Percentiles rank a stretch among this genome's conserved stretches.
Evolutionary conservation across 2,113 vertebrate species (phyloP).

Genomic region (Cebidichthys violaceus): DNA sequence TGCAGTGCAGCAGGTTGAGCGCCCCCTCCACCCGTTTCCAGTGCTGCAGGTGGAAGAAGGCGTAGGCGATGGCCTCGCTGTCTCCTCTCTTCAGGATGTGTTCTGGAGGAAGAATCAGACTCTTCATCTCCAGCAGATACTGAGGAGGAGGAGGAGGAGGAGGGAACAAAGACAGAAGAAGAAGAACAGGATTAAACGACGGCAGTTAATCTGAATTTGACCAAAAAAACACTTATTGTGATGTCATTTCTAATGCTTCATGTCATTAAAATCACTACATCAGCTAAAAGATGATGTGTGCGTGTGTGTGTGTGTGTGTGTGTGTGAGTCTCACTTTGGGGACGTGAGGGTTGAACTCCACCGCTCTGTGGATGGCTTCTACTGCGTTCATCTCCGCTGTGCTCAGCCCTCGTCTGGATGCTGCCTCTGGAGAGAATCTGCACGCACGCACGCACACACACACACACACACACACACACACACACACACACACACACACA

Average conservation of each 20-base stretch:
- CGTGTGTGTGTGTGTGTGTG: background rate
- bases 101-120: slow-evolving; percentile 97
- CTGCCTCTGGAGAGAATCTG: slow-evolving; percentile 98
- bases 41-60: slow-evolving; percentile 99
- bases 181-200: background rate
- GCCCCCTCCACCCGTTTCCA: slow-evolving; percentile 99
- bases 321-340: slow-evolving; percentile 90
- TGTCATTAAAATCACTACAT: no score
- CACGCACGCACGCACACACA: background rate
- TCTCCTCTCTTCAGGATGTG: slow-evolving; percentile 99
- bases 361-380: slow-evolving; percentile 99
- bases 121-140: slow-evolving; percentile 99
- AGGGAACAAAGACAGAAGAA: slow-evolving; percentile 20
- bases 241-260: no score
- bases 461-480: slow-evolving; percentile 23
- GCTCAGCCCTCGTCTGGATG: slow-evolving; percentile 95
- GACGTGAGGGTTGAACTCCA: slow-evolving; percentile 99
- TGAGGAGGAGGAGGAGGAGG: slow-evolving; percentile 75
- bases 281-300: no score
- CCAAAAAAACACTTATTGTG: no score
- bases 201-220: no score
- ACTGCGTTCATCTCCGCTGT: slow-evolving; percentile 99
- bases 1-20: slow-evolving; percentile 98
- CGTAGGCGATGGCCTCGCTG: slow-evolving; percentile 98
- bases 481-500: slow-evolving; percentile 68